Base-by-base conservation (phyloP, 2,888 invertebrate species). In the Anagyrus pseudococci region DNA sequence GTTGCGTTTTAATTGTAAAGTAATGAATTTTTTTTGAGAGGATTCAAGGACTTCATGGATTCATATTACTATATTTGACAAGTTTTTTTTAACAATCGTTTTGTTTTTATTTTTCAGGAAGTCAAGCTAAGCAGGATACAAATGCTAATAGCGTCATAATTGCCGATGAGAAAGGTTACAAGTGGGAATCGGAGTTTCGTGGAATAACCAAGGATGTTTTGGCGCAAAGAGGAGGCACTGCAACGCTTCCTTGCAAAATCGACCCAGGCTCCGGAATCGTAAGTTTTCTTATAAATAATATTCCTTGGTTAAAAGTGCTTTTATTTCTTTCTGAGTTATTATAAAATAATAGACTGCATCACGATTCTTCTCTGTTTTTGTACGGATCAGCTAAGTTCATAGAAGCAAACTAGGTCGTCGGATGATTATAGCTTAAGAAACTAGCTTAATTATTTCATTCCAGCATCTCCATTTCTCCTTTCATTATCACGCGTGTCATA, bases 181-280 rank as follows among this genome's bases (percentile, higher is more conserved):
- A 67, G 49, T 26, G 58, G 44, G 67, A 67, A n/a, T 70, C 70
- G 20, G 62, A 68, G 54, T 60, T 70, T 44, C 69, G 64, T 52
- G 75, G 73, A 48, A 74, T 76, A 64, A 68, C 75, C 64, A 82
- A 80, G 47, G 81, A 82, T 61, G 77, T 84, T 54, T 76, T 82
- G 49, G 83, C 84, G 41, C 84, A 84, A 72, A 82, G 79, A 65
- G 83, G 83, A 63, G 82, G 83, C 61, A 83, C 81, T 57, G 84
- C 84, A 33, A 77, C 80, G 63, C 76, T 84, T 52, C 84, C 84
- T 1, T 84, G 84, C 72, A 81, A 81, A 73, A 75, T 77, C 52
- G 82, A 83, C 70, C 78, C 81, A 26, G 79, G 79, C 33, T 81
- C 80, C 52, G 79, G 77, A 68, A 83, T 83, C 66, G 84, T 84